Evolutionary conservation across 1,140 invertebrate species (phyloP), one percentile per base, ranked within the genome.

Genomic region (Drosophila carrolli): DNA sequence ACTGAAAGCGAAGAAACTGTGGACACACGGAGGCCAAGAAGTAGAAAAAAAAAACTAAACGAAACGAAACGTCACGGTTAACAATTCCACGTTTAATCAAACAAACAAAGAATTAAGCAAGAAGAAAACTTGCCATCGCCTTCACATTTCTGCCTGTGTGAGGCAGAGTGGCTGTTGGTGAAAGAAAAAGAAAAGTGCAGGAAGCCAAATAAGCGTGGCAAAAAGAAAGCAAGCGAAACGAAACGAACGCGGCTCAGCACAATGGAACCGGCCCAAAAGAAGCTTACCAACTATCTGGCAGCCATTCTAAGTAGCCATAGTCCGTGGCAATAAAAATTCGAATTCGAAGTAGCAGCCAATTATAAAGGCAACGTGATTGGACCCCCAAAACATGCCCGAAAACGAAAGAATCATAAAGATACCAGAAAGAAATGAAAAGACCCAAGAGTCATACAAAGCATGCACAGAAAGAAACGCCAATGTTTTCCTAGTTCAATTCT

Each of bases 61-160:
- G 66, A 83, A 78, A 68, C 67, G 63, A 81, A 89, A 78, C 81
- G 84, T 89, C 84, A 89, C 84, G 84, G 50, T 75, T 68, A 89
- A 78, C 84, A 84, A 81, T 70, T 90, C 75, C 80, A 78, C 78
- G 82, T 81, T 89, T 84, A 89, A 89, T 89, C 80, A 89, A 80
- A 70, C 74, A 57, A 76, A 81, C 62, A 75, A 67, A 61, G 71
- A 73, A 78, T 78, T 78, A 78, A 51, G 66, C 76, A 53, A 80
- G 78, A 80, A 79, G 50, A 55, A 71, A 61, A 68, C 57, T 38
- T 59, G 48, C 68, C 51, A 70, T 72, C 38, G 70, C 68, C 68
- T 74, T 75, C 43, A 57, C 65, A 71, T 50, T 58, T 72, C 38
- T 48, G 63, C 43, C 41, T 61, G 59, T 63, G 40, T 62, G 5